A percentile compares a stretch with the other conserved stretches of the same genome.
Conservation (phyloP, 2,113 vertebrate species). For the Ranitomeya variabilis region DNA sequence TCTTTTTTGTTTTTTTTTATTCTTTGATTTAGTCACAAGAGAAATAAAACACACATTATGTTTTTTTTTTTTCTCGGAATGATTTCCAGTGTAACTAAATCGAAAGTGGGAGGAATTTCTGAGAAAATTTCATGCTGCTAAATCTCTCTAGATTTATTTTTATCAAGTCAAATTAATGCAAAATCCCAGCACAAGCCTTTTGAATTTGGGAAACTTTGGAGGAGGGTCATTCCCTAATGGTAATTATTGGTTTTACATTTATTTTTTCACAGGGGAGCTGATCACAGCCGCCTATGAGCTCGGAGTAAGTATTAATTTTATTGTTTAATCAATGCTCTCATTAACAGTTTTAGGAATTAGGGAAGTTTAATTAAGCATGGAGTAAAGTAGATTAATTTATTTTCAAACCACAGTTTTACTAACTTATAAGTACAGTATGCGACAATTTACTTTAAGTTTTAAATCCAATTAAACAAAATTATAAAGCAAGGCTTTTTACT, state of each 20-base stretch:
- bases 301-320: slow-evolving; percentile 99
- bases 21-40: background rate
- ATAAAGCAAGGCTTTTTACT: slow-evolving; percentile 97
- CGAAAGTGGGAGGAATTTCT: slow-evolving; percentile 78
- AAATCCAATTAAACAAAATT: slow-evolving; percentile 99
- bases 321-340: slow-evolving; percentile 99
- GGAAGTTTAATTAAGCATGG: slow-evolving; percentile 99
- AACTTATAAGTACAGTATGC: slow-evolving; percentile 99
- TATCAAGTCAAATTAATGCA: slow-evolving; percentile 99
- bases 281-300: slow-evolving; percentile 99
- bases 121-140: slow-evolving; percentile 97
- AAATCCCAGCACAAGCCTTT: slow-evolving; percentile 99
- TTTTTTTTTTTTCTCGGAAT: slow-evolving; percentile 5
- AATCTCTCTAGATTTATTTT: slow-evolving; percentile 96
- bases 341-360: slow-evolving; percentile 99
- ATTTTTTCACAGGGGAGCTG: slow-evolving; percentile 99
- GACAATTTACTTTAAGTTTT: slow-evolving; percentile 99
- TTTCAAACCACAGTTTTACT: slow-evolving; percentile 98
- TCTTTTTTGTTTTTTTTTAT: background rate
- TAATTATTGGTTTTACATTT: slow-evolving; percentile 99
- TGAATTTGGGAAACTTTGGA: slow-evolving; percentile 99
- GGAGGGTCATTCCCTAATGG: slow-evolving; percentile 98
- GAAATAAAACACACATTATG: slow-evolving; percentile 14
- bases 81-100: slow-evolving; percentile 32
- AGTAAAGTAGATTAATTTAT: slow-evolving; percentile 99